phyloP scores from a whole-genome alignment of 2,113 vertebrate species.

The Malurus melanocephalus region DNA sequence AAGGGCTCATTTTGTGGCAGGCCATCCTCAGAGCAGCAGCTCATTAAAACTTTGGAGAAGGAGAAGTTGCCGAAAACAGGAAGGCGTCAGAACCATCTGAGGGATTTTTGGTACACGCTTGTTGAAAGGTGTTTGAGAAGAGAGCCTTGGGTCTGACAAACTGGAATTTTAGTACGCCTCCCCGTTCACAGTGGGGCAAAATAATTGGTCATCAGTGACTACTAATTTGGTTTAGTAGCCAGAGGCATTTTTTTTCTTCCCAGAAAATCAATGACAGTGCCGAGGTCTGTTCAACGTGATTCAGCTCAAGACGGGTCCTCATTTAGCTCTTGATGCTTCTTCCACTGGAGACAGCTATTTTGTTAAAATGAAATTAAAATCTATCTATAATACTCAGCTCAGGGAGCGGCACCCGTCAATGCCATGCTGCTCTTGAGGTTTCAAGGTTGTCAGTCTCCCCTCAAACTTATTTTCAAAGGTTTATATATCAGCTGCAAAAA shows the following conservation, averaged over 20 bases:
- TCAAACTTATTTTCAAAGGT: slow-evolving; percentile 56
- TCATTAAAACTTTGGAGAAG: slow-evolving; percentile 82
- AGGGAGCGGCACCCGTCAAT: slow-evolving; percentile 15
- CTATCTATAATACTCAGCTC: slow-evolving; percentile 35
- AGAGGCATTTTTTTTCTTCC: slow-evolving; percentile 81
- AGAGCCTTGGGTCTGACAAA: slow-evolving; percentile 82
- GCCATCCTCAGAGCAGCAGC: slow-evolving; percentile 64
- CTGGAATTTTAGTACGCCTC: slow-evolving; percentile 74
- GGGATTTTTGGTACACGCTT: slow-evolving; percentile 64
- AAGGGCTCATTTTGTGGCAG: slow-evolving; percentile 62
- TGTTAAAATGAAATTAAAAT: slow-evolving; percentile 82
- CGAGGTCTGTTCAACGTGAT: slow-evolving; percentile 70
- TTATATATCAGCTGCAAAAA: background rate
- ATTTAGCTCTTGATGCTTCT: slow-evolving; percentile 72
- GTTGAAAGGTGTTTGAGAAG: slow-evolving; percentile 79
- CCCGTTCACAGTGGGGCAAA: slow-evolving; percentile 76
- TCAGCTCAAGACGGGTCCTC: slow-evolving; percentile 69
- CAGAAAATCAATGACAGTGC: slow-evolving; percentile 81
- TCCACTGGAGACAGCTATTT: slow-evolving; percentile 78
- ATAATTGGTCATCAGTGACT: slow-evolving; percentile 88
- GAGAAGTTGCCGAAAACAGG: slow-evolving; percentile 70
- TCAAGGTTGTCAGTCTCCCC: slow-evolving; percentile 46
- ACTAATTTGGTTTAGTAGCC: slow-evolving; percentile 85
- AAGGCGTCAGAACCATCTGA: slow-evolving; percentile 67
- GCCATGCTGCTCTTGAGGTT: slow-evolving; percentile 36